Conservation (phyloP, 2,113 vertebrate species). For the Mesoclemmys tuberculata region DNA sequence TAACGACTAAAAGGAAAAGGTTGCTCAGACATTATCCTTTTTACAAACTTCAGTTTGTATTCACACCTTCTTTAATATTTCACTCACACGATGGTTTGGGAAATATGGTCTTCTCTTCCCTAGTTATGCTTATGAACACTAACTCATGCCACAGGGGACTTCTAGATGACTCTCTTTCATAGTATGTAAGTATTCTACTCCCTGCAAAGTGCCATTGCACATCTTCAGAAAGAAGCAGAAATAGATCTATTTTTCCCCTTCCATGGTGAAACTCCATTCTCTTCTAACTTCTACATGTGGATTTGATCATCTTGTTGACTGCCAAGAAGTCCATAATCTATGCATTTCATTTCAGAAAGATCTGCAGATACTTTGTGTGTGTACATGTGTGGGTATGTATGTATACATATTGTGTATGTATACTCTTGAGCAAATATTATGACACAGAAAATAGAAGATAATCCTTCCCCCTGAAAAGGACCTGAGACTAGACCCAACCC, state of each 20-base stretch:
- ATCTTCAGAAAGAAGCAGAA: background rate
- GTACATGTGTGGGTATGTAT: background rate
- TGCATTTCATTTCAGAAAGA: background rate
- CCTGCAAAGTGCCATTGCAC: background rate
- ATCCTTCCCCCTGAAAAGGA: background rate
- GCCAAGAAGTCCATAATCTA: accelerated
- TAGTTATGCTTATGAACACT: background rate
- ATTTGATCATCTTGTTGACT: background rate
- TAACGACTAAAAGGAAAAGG: background rate
- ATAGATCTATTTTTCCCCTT: background rate
- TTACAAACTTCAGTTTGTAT: background rate
- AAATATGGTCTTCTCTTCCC: background rate
- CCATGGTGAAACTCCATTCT: background rate
- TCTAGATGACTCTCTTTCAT: background rate
- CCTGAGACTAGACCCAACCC: background rate
- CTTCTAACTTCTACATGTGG: background rate
- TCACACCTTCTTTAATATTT: background rate
- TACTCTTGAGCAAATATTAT: background rate
- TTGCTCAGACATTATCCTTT: background rate
- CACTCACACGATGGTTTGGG: background rate
- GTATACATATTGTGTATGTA: background rate
- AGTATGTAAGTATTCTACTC: background rate
- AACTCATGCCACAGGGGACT: background rate
- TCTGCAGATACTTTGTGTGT: background rate
- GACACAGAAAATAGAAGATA: background rate